phyloP scores from a whole-genome alignment of 2,888 invertebrate species.

The Tipula lateralis region DNA sequence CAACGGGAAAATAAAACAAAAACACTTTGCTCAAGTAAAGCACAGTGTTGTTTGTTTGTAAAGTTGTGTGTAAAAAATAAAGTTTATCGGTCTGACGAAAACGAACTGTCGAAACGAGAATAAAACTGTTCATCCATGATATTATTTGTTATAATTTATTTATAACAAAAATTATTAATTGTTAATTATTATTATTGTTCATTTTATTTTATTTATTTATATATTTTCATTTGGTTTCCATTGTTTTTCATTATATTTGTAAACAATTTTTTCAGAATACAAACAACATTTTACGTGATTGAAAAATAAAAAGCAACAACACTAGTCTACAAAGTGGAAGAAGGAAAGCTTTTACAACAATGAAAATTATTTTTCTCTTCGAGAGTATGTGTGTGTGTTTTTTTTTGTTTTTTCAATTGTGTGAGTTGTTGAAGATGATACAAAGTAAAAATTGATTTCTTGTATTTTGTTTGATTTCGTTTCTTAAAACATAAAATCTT shows the following conservation, averaged over 20 bases:
- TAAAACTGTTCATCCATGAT: not conserved
- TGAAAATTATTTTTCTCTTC: not conserved
- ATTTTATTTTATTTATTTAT: not conserved
- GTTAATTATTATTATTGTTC: not conserved
- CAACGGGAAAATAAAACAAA: not conserved
- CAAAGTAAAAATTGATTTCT: not conserved
- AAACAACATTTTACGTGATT: constrained; percentile 11
- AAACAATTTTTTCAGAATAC: no score
- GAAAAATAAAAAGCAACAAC: not conserved
- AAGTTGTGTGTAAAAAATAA: not conserved
- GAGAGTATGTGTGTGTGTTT: not conserved
- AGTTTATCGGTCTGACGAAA: not conserved
- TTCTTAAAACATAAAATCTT: no score
- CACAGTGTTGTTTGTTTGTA: not conserved
- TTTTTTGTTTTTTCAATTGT: not conserved
- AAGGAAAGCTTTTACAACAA: not conserved
- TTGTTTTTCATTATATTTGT: not conserved
- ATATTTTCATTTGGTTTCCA: not conserved
- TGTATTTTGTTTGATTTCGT: not conserved
- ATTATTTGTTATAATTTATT: constrained; percentile 6
- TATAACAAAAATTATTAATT: not conserved
- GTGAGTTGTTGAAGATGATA: not conserved
- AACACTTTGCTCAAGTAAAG: not conserved
- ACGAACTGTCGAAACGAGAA: not conserved
- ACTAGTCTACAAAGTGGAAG: not conserved